Conservation (phyloP, 2,797 vertebrate species). For the Lacerta bilineata region DNA sequence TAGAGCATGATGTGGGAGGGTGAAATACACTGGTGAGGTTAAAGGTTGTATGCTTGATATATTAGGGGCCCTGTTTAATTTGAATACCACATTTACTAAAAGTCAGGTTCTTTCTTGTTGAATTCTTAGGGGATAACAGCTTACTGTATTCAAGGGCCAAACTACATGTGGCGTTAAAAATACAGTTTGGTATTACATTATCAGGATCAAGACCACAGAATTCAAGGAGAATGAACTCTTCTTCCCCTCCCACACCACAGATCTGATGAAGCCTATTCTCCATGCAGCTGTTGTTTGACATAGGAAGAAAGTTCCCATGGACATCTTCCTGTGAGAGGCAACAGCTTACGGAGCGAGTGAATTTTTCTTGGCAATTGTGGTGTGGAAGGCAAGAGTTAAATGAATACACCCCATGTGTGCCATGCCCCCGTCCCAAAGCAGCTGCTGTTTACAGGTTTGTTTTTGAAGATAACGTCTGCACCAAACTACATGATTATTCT, state of each 20-base stretch:
- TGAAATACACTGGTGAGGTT: background rate
- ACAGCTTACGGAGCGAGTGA: background rate
- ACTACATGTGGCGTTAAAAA: background rate
- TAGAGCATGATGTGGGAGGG: background rate
- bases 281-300: background rate
- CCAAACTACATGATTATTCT: background rate
- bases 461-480: background rate
- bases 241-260: background rate
- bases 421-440: background rate
- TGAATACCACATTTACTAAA: background rate
- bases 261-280: background rate
- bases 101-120: background rate
- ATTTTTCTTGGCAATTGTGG: background rate
- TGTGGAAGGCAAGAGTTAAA: background rate
- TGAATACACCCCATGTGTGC: background rate
- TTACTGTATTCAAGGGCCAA: background rate
- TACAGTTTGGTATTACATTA: background rate
- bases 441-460: background rate
- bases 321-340: background rate
- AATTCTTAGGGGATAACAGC: background rate
- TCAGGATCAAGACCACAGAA: background rate
- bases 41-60: background rate
- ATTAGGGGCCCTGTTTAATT: background rate
- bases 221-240: background rate
- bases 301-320: background rate